A percentile compares a stretch with the other conserved stretches of the same genome.
Evolutionary conservation across 2,888 invertebrate genomes (phyloP).

Genomic region (Leucoma salicis): DNA sequence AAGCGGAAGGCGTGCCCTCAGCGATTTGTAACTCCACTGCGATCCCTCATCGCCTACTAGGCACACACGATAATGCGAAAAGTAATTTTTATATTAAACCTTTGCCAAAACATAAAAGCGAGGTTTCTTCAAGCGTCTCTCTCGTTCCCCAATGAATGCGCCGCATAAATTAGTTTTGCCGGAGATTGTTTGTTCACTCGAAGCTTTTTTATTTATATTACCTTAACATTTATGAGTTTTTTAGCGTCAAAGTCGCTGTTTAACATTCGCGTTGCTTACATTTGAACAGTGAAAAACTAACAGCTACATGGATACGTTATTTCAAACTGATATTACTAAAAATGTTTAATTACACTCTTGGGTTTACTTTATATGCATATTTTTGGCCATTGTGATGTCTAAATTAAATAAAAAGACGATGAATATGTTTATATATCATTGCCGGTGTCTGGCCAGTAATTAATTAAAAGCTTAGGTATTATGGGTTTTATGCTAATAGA

Average conservation of each 20-base stretch:
- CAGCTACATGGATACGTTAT: conserved; percentile 17
- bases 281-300: conserved; percentile 34
- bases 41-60: conserved; percentile 55
- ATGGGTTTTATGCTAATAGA: conserved; percentile 77
- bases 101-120: conserved; percentile 76
- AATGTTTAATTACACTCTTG: conserved; percentile 42
- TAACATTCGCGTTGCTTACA: conserved; percentile 31
- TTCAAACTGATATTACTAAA: conserved; percentile 37
- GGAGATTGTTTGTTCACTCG: conserved; percentile 73
- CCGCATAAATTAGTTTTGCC: conserved; percentile 78
- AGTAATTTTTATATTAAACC: conserved; percentile 80
- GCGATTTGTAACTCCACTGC: conserved; percentile 51
- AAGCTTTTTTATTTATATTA: conserved; percentile 61
- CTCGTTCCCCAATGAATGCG: conserved; percentile 57
- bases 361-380: conserved; percentile 23
- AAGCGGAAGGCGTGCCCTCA: conserved; percentile 56
- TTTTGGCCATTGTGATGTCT: conserved; percentile 41
- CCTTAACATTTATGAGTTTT: conserved; percentile 74
- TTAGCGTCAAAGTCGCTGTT: conserved; percentile 37
- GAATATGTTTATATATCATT: conserved; percentile 40
- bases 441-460: conserved; percentile 63
- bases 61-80: conserved; percentile 75
- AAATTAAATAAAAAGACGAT: conserved; percentile 51
- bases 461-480: conserved; percentile 76
- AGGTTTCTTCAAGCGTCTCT: conserved; percentile 58